Percentiles rank a stretch among this genome's conserved stretches.
These are phyloP conservation scores for Drosophila conformis DNA, from an alignment of 2,888 invertebrate genomes.

Conservation along the genomic window DNA sequence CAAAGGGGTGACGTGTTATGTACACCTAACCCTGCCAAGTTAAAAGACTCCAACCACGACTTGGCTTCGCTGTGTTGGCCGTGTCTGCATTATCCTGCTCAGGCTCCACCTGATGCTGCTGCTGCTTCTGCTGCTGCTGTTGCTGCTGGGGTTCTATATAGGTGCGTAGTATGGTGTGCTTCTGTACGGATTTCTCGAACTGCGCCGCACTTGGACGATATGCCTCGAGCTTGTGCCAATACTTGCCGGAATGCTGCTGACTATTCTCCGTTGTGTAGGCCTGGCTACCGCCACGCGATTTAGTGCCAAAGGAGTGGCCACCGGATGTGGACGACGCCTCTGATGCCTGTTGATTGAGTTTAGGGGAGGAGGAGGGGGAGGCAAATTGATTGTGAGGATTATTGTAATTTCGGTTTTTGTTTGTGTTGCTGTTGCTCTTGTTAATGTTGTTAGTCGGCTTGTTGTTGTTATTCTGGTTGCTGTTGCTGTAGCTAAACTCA, in stretches of 20 bases:
- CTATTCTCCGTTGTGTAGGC: constrained; percentile 71
- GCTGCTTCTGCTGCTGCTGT: constrained; percentile 42
- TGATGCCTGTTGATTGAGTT: constrained; percentile 86
- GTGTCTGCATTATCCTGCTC: constrained; percentile 10
- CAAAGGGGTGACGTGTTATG: constrained; percentile 1
- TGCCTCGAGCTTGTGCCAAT: constrained; percentile 78
- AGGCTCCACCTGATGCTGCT: constrained; percentile 34
- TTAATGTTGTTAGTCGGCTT: constrained; percentile 87
- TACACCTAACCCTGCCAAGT: constrained; percentile 79
- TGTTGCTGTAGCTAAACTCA: constrained; percentile 78
- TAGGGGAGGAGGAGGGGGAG: constrained; percentile 61
- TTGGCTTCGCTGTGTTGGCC: constrained; percentile 57
- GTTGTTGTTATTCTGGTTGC: constrained; percentile 84
- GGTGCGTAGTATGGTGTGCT: constrained; percentile 81
- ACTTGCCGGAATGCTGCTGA: constrained; percentile 60
- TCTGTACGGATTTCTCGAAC: constrained; percentile 79
- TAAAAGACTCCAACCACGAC: constrained; percentile 81
- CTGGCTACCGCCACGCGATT: constrained; percentile 67
- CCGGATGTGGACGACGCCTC: constrained; percentile 47
- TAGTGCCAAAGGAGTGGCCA: constrained; percentile 72
- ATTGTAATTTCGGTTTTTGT: constrained; percentile 84
- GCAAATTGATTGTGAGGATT: constrained; percentile 83
- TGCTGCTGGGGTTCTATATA: constrained; percentile 67
- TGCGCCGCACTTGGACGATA: constrained; percentile 78
- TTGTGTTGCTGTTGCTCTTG: constrained; percentile 83